These are phyloP conservation scores for Montipora sp. DNA, from an alignment of 64 coral and sea anemone species.

Conservation along the genomic window DNA sequence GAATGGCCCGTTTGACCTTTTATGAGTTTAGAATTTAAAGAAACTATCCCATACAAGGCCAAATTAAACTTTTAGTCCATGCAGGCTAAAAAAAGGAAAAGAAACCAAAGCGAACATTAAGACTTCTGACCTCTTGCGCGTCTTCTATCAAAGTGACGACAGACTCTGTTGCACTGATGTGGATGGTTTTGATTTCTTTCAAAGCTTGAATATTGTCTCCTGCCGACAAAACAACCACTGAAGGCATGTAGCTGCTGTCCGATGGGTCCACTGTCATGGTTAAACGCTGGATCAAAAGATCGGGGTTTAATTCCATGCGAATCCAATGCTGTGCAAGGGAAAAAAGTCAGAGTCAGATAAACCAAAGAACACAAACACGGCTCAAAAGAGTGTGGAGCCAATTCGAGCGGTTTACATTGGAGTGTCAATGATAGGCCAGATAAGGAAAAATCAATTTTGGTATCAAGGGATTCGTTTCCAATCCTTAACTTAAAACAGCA, in stretches of 20 bases:
- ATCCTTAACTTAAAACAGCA: too few species aligned
- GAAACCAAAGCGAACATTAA: neutral
- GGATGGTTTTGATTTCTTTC: slow-evolving; percentile 92
- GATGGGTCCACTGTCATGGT: slow-evolving; percentile 92
- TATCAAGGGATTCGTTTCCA: too few species aligned
- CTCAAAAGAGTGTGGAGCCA: neutral
- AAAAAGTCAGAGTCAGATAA: neutral
- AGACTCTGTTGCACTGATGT: slow-evolving; percentile 86
- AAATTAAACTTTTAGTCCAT: too few species aligned
- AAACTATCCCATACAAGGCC: too few species aligned
- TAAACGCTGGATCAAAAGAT: slow-evolving; percentile 90
- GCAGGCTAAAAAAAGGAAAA: neutral
- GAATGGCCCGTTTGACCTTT: too few species aligned
- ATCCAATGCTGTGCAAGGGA: slow-evolving; percentile 88
- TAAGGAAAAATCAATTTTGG: too few species aligned
- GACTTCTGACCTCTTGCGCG: slow-evolving; percentile 65
- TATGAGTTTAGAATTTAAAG: too few species aligned
- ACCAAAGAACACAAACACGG: neutral
- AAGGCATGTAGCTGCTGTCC: slow-evolving; percentile 99
- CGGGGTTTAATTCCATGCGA: slow-evolving; percentile 82
- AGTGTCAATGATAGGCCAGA: too few species aligned
- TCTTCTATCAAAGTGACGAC: slow-evolving; percentile 88
- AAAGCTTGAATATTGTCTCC: slow-evolving; percentile 75
- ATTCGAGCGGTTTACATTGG: neutral
- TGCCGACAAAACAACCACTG: slow-evolving; percentile 82